phyloP scores from a whole-genome alignment of 2,113 vertebrate genomes.

The Theristicus caerulescens region DNA sequence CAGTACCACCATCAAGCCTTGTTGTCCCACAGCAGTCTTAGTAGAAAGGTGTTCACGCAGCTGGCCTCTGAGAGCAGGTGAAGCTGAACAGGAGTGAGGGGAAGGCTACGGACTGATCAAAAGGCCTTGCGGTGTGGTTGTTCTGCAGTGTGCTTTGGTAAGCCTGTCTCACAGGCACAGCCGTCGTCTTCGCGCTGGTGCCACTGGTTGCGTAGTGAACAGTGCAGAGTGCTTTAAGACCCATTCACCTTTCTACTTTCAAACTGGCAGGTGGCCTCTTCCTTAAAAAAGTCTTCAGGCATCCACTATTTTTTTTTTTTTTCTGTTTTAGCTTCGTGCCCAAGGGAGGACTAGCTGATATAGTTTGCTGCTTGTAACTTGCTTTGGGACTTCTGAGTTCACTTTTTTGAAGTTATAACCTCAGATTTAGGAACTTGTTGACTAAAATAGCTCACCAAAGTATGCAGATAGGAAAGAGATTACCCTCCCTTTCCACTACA shows the following conservation, averaged over 20 bases:
- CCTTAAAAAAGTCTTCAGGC: neutral
- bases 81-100: neutral
- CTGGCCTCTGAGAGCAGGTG: neutral
- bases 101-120: neutral
- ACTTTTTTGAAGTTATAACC: neutral
- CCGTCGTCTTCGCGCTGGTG: fast-evolving
- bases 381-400: neutral
- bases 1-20: neutral
- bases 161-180: neutral
- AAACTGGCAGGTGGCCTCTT: neutral
- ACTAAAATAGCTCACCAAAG: slow-evolving; percentile 12
- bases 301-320: neutral
- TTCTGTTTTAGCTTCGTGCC: neutral
- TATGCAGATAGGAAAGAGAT: slow-evolving; percentile 6
- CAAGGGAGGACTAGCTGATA: neutral
- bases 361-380: neutral
- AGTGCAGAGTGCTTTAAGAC: neutral
- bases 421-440: neutral
- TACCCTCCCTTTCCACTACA: neutral
- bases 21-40: neutral
- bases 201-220: neutral
- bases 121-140: fast-evolving
- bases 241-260: neutral
- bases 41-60: neutral
- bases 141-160: neutral